Conservation (phyloP, 2,113 vertebrate genomes). For the Lampris megalopsis region DNA sequence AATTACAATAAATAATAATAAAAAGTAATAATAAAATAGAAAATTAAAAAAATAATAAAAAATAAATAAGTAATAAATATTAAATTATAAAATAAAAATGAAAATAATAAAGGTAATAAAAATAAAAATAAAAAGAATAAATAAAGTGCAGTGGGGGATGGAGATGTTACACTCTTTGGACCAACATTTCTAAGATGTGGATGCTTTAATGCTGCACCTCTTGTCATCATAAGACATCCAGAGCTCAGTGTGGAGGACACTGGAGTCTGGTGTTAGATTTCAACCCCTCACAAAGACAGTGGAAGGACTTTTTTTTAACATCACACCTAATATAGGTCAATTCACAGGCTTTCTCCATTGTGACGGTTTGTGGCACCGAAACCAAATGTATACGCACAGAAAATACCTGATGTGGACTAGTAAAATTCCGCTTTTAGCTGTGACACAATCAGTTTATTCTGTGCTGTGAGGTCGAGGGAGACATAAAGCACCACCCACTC, state of each 20-base stretch:
- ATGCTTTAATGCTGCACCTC: not conserved
- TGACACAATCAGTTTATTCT: conserved; percentile 1
- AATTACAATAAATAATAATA: too few species aligned
- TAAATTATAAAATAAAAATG: too few species aligned
- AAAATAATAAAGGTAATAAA: too few species aligned
- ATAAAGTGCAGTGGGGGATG: too few species aligned
- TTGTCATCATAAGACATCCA: conserved; percentile 20
- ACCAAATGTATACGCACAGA: conserved; percentile 18
- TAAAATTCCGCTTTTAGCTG: not conserved
- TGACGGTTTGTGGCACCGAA: conserved; percentile 24
- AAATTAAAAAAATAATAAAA: too few species aligned
- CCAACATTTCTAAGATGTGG: not conserved
- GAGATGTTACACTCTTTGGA: too few species aligned
- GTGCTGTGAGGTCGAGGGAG: not conserved
- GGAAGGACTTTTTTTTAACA: conserved; percentile 20
- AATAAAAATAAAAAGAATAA: too few species aligned
- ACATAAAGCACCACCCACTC: not conserved
- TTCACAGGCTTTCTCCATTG: conserved; percentile 52
- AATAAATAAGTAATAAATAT: too few species aligned
- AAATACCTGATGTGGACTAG: not conserved
- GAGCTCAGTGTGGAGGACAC: conserved; percentile 6
- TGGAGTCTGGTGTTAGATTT: conserved; percentile 61
- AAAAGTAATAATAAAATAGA: too few species aligned
- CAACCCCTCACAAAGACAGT: conserved; percentile 56
- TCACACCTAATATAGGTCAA: conserved; percentile 57